A percentile compares a stretch with the other conserved stretches of the same genome.
Evolutionary conservation across 2,797 vertebrate genomes (phyloP).

Genomic region (Rachycentron canadum): DNA sequence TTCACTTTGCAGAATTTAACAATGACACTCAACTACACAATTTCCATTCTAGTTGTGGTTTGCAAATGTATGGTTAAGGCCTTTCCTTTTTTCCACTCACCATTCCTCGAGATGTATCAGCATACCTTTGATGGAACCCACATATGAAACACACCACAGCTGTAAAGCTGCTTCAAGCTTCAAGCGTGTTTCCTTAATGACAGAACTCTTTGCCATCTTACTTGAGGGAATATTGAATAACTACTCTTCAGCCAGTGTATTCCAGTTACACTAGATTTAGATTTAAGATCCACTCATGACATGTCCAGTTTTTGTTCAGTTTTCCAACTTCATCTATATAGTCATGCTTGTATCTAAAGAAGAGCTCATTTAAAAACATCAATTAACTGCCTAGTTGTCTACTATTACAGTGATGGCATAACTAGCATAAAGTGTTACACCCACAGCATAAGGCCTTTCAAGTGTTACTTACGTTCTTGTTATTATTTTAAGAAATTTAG

Average conservation of each 20-base stretch:
- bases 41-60: not conserved
- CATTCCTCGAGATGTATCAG: conserved; percentile 41
- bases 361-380: not conserved
- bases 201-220: not conserved
- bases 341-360: not conserved
- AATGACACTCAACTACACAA: conserved; percentile 12
- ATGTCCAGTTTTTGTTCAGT: not conserved
- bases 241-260: not conserved
- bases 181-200: not conserved
- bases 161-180: conserved; percentile 1
- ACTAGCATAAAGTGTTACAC: not conserved
- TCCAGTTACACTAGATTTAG: not conserved
- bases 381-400: not conserved
- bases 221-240: not conserved
- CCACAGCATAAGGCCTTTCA: not conserved
- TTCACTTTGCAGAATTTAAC: not conserved
- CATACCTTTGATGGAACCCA: conserved; percentile 9
- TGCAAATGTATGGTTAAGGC: conserved; percentile 22
- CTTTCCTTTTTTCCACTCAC: conserved; percentile 19
- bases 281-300: not conserved
- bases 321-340: not conserved
- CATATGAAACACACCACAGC: conserved; percentile 14
- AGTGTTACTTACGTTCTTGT: not conserved
- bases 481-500: not conserved
- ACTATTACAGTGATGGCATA: not conserved